Base-by-base conservation (phyloP, 1,140 invertebrate genomes). In the Drosophila kurseongensis region DNA sequence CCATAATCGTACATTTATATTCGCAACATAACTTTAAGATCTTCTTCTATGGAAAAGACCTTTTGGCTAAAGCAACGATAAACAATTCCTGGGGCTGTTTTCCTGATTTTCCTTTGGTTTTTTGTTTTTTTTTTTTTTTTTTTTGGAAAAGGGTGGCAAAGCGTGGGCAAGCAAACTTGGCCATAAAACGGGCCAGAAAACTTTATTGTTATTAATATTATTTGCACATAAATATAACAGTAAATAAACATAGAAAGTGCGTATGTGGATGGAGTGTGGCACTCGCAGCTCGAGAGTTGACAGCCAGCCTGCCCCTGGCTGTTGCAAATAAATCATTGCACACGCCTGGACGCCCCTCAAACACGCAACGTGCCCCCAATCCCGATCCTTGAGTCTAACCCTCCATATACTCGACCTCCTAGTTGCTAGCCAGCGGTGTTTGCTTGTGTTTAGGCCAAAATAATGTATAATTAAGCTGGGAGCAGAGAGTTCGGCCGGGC, bases 161-260 rank as follows among this genome's bases (percentile, higher is more conserved):
- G 13, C 27, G 35, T 12, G 42, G 12, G 71, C 54, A 52, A 41
- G 61, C 27, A 67, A 76, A 76, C 73, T 67, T 75, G 62, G 55
- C 50, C 74, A 76, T 76, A 76, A 76, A 76, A 67, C 42, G 72
- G 73, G 47, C 63, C 54, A 67, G 62, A 76, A 67, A 76, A 75
- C 74, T 76, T 76, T 76, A 76, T 76, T 76, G 73, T 76, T 76
- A 76, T 76, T 76, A 76, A 76, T 76, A 76, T 76, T 76, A 76
- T 76, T 76, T 76, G 62, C 62, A 76, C 74, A 76, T 66, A 76
- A 76, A 76, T 76, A 76, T 57, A 69, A 71, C 65, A 68, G 60
- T 74, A 74, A 75, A 75, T 75, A 68, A 60, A 76, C 62, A 67
- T 60, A 65, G 38, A 65, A 48, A 71, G 65, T 71, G 44, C 65